Conservation (phyloP, 2,888 invertebrate species). For the Fabriciana adippe region DNA sequence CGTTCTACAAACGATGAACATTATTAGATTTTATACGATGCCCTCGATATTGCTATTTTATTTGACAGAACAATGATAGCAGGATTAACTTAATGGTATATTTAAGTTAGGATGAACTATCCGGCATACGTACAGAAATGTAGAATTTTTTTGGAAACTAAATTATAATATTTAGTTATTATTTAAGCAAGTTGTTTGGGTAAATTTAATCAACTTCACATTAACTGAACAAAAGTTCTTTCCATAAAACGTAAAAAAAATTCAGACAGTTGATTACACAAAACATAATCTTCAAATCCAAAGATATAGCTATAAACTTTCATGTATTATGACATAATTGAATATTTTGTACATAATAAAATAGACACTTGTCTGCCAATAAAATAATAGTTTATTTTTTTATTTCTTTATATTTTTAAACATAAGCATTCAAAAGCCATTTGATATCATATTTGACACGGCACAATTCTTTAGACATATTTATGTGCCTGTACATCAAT, state of each 20-base stretch:
- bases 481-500: slow-evolving; percentile 63
- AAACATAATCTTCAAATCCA: too few species aligned
- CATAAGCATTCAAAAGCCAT: slow-evolving; percentile 48
- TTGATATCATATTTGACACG: slow-evolving; percentile 58
- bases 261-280: too few species aligned
- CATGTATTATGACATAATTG: background rate
- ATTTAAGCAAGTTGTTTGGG: too few species aligned
- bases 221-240: too few species aligned
- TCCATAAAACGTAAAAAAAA: too few species aligned
- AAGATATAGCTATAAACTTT: slow-evolving; percentile 1
- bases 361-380: background rate
- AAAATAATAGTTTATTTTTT: slow-evolving; percentile 8
- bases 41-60: slow-evolving; percentile 30
- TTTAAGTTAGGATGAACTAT: slow-evolving; percentile 9
- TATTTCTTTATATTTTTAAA: slow-evolving; percentile 38
- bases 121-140: background rate
- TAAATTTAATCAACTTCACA: too few species aligned
- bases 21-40: slow-evolving; percentile 33
- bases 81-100: slow-evolving; percentile 23
- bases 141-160: too few species aligned
- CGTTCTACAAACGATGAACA: slow-evolving; percentile 33
- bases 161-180: too few species aligned
- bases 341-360: slow-evolving; percentile 17
- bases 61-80: slow-evolving; percentile 36
- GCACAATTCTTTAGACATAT: slow-evolving; percentile 56